These are phyloP conservation scores for Peromyscus leucopus DNA, from an alignment of 2,113 vertebrate species.

Conservation along the genomic window DNA sequence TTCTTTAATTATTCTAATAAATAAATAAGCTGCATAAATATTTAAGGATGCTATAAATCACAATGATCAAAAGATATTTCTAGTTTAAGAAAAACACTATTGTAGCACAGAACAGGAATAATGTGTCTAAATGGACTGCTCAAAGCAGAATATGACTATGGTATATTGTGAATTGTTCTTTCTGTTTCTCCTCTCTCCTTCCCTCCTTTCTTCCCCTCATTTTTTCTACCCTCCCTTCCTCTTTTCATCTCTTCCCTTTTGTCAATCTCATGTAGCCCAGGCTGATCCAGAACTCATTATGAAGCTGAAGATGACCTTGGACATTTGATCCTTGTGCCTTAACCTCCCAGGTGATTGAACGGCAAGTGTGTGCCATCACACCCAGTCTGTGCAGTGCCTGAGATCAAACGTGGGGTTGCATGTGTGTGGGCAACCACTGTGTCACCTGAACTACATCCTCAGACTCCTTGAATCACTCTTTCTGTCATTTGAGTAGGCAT, in stretches of 20 bases:
- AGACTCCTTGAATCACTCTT: background rate
- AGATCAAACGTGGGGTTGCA: background rate
- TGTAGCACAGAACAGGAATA: background rate
- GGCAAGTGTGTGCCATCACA: no score
- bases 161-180: background rate
- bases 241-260: background rate
- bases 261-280: background rate
- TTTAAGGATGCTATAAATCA: background rate
- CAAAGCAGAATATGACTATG: no score
- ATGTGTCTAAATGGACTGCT: background rate
- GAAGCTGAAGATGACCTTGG: background rate
- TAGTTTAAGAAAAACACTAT: background rate
- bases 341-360: no score
- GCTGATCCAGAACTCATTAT: background rate
- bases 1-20: background rate
- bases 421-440: background rate
- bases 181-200: no score
- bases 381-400: background rate
- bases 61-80: background rate
- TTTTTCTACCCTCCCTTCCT: background rate
- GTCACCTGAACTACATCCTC: background rate
- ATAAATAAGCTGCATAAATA: background rate
- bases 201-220: no score
- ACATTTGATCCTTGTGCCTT: no score
- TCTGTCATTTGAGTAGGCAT: background rate